Percentiles rank a stretch among this genome's conserved stretches.
phyloP scores from a whole-genome alignment of 2,888 invertebrate genomes.

The Oligia latruncula region DNA sequence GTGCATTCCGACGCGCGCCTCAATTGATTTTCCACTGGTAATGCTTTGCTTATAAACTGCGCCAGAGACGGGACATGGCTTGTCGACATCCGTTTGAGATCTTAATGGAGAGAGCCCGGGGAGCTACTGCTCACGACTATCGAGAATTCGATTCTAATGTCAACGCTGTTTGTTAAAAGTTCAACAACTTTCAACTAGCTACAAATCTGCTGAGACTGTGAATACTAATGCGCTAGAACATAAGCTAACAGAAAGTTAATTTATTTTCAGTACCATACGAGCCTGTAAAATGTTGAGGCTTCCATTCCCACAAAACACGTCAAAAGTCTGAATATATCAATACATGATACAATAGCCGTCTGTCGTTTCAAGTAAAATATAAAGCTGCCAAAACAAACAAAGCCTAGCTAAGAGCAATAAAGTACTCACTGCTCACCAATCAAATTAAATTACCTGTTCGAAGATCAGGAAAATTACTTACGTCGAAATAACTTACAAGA shows the following conservation, averaged over 20 bases:
- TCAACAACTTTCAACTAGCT: slow-evolving; percentile 62
- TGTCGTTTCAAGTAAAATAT: slow-evolving; percentile 18
- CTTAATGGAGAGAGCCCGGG: slow-evolving; percentile 68
- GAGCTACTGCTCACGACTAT: slow-evolving; percentile 69
- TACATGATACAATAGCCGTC: neutral
- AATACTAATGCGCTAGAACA: slow-evolving; percentile 35
- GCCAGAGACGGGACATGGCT: slow-evolving; percentile 62
- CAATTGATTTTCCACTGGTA: slow-evolving; percentile 71
- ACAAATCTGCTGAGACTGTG: slow-evolving; percentile 28
- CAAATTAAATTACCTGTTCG: slow-evolving; percentile 33
- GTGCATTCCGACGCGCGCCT: slow-evolving; percentile 66
- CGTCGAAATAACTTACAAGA: slow-evolving; percentile 23
- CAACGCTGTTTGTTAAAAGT: slow-evolving; percentile 62
- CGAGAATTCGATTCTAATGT: slow-evolving; percentile 66
- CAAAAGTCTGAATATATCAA: slow-evolving; percentile 25
- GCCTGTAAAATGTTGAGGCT: neutral
- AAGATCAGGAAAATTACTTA: slow-evolving; percentile 35
- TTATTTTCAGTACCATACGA: neutral
- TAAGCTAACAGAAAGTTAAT: neutral
- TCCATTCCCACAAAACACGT: slow-evolving; percentile 1
- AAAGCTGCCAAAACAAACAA: slow-evolving; percentile 17
- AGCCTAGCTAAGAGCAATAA: slow-evolving; percentile 27
- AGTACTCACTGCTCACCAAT: slow-evolving; percentile 14
- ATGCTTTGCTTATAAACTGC: slow-evolving; percentile 66
- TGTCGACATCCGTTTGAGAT: slow-evolving; percentile 70